These are phyloP conservation scores for Turritopsis rubra DNA, from an alignment of 30 jellyfish, hydroid and myxozoan genomes.

Conservation along the genomic window DNA sequence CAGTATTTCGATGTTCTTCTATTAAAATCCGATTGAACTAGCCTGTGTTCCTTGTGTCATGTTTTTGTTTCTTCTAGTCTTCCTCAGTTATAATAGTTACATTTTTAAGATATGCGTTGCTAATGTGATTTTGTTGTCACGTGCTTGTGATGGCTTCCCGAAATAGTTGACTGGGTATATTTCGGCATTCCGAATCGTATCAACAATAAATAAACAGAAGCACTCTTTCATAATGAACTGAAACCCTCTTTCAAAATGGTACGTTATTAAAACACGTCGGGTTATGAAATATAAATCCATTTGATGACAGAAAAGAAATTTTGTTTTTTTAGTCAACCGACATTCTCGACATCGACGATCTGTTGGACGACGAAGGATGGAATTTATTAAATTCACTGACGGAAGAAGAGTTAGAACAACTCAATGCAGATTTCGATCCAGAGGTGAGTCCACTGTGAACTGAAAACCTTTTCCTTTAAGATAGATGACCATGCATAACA, in stretches of 20 bases:
- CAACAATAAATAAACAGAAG: background rate
- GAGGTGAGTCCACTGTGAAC: conserved; percentile 1
- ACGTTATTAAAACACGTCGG: background rate
- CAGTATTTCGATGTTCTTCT: no score
- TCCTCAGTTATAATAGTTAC: no score
- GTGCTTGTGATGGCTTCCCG: background rate
- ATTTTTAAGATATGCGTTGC: background rate
- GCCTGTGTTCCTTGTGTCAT: background rate
- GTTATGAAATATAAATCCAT: background rate
- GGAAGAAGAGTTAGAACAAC: conserved; percentile 33
- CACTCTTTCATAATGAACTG: background rate
- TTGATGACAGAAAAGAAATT: background rate
- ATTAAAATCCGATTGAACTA: background rate
- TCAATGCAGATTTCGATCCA: conserved; percentile 39
- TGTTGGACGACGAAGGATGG: conserved; percentile 46
- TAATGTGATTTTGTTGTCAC: no score
- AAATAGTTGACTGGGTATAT: background rate
- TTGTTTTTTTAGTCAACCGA: conserved; percentile 1
- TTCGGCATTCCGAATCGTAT: background rate
- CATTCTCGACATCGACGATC: conserved; percentile 21
- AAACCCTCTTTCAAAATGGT: background rate
- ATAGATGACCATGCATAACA: background rate
- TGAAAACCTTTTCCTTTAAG: background rate
- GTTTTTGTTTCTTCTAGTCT: background rate
- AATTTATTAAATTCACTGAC: conserved; percentile 21